Base-by-base conservation (phyloP, 2,797 vertebrate species). In the Moxostoma hubbsi region DNA sequence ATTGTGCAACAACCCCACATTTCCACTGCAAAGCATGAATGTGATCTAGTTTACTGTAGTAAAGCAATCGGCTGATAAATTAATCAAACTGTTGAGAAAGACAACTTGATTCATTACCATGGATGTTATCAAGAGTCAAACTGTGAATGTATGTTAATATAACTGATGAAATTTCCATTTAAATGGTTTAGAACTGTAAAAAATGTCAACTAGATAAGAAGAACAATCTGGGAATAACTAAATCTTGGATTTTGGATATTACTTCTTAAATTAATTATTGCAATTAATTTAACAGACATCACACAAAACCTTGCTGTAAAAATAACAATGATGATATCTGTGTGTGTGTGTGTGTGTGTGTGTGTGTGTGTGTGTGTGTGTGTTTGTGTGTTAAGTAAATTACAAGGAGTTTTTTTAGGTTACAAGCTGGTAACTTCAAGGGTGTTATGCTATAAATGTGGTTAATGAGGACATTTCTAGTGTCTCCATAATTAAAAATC, bases 11-110 rank as follows among this genome's bases (percentile, higher is more conserved):
- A 73, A 45, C 45, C 61, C 36, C 13, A 36, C 18, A 53, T 82
- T 83, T 86, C 67, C 66, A 77, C 54, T 70, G 55, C 68, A 67
- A 24, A 18, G 81, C 76, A 67, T 58, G 83, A 79, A 46, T 36
- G 12, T 24, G 16, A 70, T 73, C 46, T 47, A 66, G 24, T 69
- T 67, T n/a, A 70, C 54, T 55, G 64, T n/a, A 63, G 58, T 12
- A 61, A 43, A 18, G 80, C 71, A 64, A 50, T 11, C 16, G 59
- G 53, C 12, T 62, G 36, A 79, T 79, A 57, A 72, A 85, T 81
- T 68, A 75, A 83, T 76, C 77, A 80, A 76, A 49, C 55, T 72
- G 71, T 54, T 55, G 50, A 62, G 47, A 61, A 81, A 78, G 71
- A 54, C 67, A 71, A 59, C 7, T 63, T 79, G 81, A 79, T 80